A percentile compares a stretch with the other conserved stretches of the same genome.
Evolutionary conservation across 2,888 invertebrate genomes (phyloP).

Genomic region (Agonopterix subpropinquella): DNA sequence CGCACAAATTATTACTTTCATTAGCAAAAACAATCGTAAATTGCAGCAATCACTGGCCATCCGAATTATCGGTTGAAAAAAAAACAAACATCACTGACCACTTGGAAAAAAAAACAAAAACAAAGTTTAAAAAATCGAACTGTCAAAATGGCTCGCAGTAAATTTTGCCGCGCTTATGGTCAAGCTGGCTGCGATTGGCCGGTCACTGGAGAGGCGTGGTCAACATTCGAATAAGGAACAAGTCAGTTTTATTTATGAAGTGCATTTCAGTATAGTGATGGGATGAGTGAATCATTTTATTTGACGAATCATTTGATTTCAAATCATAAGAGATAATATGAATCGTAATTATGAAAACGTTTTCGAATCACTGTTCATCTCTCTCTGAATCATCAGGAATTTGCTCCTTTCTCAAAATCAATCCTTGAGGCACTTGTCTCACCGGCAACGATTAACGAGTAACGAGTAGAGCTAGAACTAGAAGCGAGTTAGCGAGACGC

Average conservation of each 20-base stretch:
- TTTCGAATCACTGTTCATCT: too few relatives aligned
- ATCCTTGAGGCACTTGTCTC: too few relatives aligned
- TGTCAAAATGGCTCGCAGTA: constrained; percentile 71
- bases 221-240: constrained; percentile 47
- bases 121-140: constrained; percentile 57
- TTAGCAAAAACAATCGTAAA: constrained; percentile 65
- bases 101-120: constrained; percentile 36
- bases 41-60: constrained; percentile 50
- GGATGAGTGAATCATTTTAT: too few relatives aligned
- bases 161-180: constrained; percentile 52
- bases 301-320: too few relatives aligned
- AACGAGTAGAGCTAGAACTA: too few relatives aligned
- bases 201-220: constrained; percentile 49
- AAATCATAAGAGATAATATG: too few relatives aligned
- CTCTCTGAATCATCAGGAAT: too few relatives aligned
- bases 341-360: too few relatives aligned
- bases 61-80: constrained; percentile 46
- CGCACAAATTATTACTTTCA: constrained; percentile 37
- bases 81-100: constrained; percentile 35
- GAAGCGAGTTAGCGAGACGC: too few relatives aligned
- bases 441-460: too few relatives aligned
- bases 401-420: too few relatives aligned
- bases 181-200: constrained; percentile 44
- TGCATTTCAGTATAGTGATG: constrained; percentile 38
- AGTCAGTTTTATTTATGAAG: constrained; percentile 64